Conservation (phyloP, 2,113 vertebrate species). For the Grammomys surdaster region DNA sequence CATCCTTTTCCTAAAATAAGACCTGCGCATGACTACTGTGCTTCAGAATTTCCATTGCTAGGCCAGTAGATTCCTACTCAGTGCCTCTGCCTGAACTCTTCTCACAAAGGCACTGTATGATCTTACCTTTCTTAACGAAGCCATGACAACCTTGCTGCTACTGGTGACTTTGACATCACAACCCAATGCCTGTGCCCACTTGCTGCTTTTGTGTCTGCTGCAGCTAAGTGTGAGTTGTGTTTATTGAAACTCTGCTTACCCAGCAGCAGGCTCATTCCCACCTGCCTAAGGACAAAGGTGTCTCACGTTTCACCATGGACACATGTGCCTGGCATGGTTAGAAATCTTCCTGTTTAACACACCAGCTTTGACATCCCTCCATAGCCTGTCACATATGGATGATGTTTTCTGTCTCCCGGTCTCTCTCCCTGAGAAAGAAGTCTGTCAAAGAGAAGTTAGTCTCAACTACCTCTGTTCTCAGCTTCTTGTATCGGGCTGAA, state of each 20-base stretch:
- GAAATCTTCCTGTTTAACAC: not conserved
- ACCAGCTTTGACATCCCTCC: too few species aligned
- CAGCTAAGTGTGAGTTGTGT: not conserved
- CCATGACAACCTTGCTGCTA: not conserved
- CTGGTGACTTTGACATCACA: not conserved
- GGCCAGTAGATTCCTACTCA: not conserved
- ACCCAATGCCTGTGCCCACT: not conserved
- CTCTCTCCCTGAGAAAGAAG: not conserved
- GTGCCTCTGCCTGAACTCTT: not conserved
- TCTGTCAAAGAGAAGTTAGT: not conserved
- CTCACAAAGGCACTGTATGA: not conserved
- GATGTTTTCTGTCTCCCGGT: not conserved
- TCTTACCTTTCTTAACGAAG: not conserved
- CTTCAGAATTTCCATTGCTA: not conserved
- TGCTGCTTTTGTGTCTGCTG: not conserved
- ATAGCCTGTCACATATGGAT: too few species aligned
- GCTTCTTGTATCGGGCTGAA: not conserved
- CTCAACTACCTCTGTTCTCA: not conserved
- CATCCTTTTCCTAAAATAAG: not conserved
- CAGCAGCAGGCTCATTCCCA: not conserved
- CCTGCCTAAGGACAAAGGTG: not conserved
- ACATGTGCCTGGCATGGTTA: rapidly evolving
- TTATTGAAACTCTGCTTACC: not conserved
- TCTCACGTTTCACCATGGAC: not conserved
- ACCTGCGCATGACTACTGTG: not conserved